phyloP scores from a whole-genome alignment of 37 sponge, comb jelly and placozoan species.

The Ianthella basta region DNA sequence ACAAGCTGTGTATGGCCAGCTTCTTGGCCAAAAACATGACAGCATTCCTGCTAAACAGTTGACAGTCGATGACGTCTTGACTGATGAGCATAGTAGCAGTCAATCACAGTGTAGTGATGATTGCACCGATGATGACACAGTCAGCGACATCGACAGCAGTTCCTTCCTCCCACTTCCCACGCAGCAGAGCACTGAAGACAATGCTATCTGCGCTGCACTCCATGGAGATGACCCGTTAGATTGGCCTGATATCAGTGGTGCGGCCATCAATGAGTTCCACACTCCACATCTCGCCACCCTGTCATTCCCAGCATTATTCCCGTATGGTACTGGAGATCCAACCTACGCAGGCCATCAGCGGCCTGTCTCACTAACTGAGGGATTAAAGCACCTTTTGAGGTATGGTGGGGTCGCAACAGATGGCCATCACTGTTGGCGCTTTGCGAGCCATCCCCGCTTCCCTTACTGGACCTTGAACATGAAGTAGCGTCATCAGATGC shows the following conservation, averaged over 20 bases:
- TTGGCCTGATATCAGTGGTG: constrained; percentile 33
- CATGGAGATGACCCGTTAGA: not conserved
- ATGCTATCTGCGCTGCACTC: constrained; percentile 20
- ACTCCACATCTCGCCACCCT: constrained; percentile 23
- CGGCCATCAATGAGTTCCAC: constrained; percentile 40
- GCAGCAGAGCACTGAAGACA: no score
- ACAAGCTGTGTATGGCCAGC: no score
- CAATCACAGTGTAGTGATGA: no score
- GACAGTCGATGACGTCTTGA: no score
- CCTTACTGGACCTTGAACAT: constrained; percentile 38
- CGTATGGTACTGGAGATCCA: constrained; percentile 51
- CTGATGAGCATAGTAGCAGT: no score
- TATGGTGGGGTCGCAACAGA: constrained; percentile 18
- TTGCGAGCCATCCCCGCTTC: constrained; percentile 24
- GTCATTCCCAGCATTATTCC: constrained; percentile 57
- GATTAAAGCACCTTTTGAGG: constrained; percentile 53
- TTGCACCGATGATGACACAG: no score
- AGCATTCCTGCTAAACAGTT: no score
- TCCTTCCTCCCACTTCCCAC: no score
- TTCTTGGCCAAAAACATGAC: no score
- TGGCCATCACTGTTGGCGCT: not conserved
- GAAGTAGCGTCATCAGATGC: constrained; percentile 22
- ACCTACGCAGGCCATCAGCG: constrained; percentile 11
- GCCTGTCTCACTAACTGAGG: constrained; percentile 4
- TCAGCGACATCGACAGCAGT: no score